These are phyloP conservation scores for Lepus americanus DNA, from an alignment of 2,113 vertebrate species.

Conservation along the genomic window DNA sequence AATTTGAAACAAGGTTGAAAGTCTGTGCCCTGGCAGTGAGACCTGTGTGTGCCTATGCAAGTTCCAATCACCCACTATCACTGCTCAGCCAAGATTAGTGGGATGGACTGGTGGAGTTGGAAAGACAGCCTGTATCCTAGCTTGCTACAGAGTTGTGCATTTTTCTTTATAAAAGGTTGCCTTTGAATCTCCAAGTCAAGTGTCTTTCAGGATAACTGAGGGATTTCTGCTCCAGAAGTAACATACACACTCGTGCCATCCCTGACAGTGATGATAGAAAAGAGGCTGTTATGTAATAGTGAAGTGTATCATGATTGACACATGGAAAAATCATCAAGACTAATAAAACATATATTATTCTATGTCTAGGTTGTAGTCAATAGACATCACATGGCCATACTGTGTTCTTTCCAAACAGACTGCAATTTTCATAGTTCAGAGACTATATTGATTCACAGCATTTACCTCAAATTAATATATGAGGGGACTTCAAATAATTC, in stretches of 20 bases:
- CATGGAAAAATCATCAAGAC: neutral
- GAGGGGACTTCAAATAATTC: too few relatives aligned
- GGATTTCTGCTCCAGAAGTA: neutral
- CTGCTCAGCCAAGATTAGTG: neutral
- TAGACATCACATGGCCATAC: neutral
- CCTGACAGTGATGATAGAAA: neutral
- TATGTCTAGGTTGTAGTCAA: too few relatives aligned
- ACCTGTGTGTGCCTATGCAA: neutral
- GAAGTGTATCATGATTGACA: neutral
- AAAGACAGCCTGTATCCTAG: neutral
- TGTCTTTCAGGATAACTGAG: neutral
- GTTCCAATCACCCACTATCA: too few relatives aligned
- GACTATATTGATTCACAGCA: neutral
- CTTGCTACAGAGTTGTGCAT: fast-evolving
- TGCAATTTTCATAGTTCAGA: neutral
- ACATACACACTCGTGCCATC: neutral
- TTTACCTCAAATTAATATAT: neutral
- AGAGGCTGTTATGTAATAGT: neutral
- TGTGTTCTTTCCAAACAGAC: neutral
- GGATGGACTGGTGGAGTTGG: fast-evolving
- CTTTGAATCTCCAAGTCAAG: neutral
- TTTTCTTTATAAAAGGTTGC: neutral
- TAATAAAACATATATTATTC: neutral
- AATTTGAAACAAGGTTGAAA: neutral
- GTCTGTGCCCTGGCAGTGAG: too few relatives aligned